These are phyloP conservation scores for Euspilapteryx auroguttella DNA, from an alignment of 2,888 invertebrate genomes.

Conservation along the genomic window DNA sequence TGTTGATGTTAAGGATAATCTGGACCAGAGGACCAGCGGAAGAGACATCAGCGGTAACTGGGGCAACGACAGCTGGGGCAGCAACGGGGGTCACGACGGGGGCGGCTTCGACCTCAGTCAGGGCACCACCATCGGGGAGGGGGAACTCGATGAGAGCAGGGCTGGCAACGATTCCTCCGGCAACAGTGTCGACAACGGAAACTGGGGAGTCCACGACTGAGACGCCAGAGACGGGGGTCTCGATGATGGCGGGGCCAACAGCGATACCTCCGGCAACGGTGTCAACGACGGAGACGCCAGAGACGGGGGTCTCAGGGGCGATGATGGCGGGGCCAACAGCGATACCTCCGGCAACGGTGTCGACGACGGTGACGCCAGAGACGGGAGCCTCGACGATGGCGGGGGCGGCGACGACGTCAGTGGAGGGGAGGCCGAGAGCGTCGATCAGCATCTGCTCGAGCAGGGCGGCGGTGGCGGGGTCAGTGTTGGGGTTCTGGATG, in stretches of 20 bases:
- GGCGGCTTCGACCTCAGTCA: slow-evolving; percentile 7
- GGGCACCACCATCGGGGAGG: slow-evolving; percentile 10
- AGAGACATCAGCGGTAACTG: slow-evolving; percentile 6
- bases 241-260: slow-evolving; percentile 9
- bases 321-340: slow-evolving; percentile 10
- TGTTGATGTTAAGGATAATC: slow-evolving; percentile 20
- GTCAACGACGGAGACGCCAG: background rate
- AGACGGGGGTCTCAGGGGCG: background rate
- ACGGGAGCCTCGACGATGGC: slow-evolving; percentile 4
- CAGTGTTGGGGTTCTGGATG: slow-evolving; percentile 25
- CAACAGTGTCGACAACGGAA: no score
- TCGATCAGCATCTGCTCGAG: slow-evolving; percentile 17
- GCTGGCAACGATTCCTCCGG: slow-evolving; percentile 11
- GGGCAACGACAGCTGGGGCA: slow-evolving; percentile 8
- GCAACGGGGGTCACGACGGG: no score
- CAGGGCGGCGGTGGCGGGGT: slow-evolving; percentile 23
- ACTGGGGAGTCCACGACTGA: no score
- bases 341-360: slow-evolving; percentile 2
- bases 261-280: slow-evolving; percentile 9
- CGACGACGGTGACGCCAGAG: background rate
- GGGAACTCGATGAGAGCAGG: slow-evolving; percentile 10
- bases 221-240: no score
- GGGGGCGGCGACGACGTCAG: slow-evolving; percentile 2
- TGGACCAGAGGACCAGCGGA: slow-evolving; percentile 13
- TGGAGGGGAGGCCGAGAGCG: slow-evolving; percentile 14